These are phyloP conservation scores for Octomys mimax DNA, from an alignment of 2,797 vertebrate genomes.

Conservation along the genomic window DNA sequence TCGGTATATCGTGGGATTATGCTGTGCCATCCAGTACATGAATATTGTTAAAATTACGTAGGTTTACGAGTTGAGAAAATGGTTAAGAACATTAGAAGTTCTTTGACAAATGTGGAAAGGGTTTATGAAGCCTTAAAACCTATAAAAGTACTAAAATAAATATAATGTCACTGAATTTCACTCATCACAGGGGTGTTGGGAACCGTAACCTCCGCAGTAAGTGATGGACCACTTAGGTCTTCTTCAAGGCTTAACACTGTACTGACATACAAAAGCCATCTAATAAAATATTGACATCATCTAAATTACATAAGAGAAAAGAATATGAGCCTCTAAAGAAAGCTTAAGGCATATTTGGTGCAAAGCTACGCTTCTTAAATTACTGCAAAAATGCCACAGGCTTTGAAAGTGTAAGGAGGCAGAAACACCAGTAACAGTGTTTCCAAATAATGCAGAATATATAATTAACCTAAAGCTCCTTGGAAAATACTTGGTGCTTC, in stretches of 20 bases:
- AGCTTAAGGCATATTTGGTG: not conserved
- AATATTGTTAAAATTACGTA: too few species aligned
- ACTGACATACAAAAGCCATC: not conserved
- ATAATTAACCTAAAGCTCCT: slow-evolving; percentile 9
- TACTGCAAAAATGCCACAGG: not conserved
- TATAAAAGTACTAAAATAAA: too few species aligned
- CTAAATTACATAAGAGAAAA: not conserved
- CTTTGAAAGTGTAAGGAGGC: slow-evolving; percentile 30
- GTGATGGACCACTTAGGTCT: not conserved
- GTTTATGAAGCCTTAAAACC: too few species aligned
- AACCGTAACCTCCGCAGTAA: too few species aligned
- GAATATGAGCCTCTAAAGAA: not conserved
- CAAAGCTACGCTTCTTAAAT: slow-evolving; percentile 14
- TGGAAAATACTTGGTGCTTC: slow-evolving; percentile 1
- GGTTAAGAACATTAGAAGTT: too few species aligned
- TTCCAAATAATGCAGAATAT: slow-evolving; percentile 10
- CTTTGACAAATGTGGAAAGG: too few species aligned
- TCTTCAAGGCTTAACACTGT: not conserved
- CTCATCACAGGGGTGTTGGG: too few species aligned
- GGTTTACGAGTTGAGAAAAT: too few species aligned
- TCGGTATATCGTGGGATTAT: too few species aligned
- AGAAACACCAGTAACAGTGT: slow-evolving; percentile 46
- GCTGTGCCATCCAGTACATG: too few species aligned
- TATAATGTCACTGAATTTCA: too few species aligned
- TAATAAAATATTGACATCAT: slow-evolving; percentile 39